Evolutionary conservation across 1,140 invertebrate species (phyloP), one percentile per base, ranked within the genome.

Genomic region (Drosophila santomea): DNA sequence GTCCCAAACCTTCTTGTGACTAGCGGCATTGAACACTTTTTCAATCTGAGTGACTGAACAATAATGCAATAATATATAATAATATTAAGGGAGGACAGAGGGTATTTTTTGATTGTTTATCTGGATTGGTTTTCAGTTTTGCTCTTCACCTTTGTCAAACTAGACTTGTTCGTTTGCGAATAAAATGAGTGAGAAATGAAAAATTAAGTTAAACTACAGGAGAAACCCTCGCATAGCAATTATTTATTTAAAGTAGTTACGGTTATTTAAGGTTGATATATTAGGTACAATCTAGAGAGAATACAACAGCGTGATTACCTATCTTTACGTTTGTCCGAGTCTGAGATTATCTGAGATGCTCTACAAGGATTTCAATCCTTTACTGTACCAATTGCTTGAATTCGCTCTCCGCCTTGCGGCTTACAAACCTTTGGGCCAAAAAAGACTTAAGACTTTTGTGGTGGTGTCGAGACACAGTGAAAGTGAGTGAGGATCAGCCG

Each of bases 1-100:
- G 95, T 99, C 98, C 98, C 98, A 99, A 93, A 98, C 97, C 94
- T 98, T 98, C 96, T 99, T 98, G 94, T 98, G 97, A 93, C 96
- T 96, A 91, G 98, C 97, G 83, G 97, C 96, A 92, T 94, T 94
- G 95, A 99, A 98, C 93, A 99, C 97, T 94, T 97, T 96, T 95
- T 98, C 97, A 94, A 99, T 98, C 96, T 98, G 97, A 96, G 97
- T 96, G 95, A 98, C 98, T 99, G 96, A 91, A 91, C 86, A 88
- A 88, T 88, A 89, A 91, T 91, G 90, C 89, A 91, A 91, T 91
- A 89, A 91, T 91, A 91, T 91, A 91, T 91, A 91, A 91, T 91
- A 91, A 91, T 90, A 90, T 91, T 91, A 91, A 86, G 80, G 83
- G 90, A 82, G 83, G 83, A 73, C 79, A 92, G 73, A 88, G 88